Conservation (phyloP, 1,140 invertebrate genomes). For the Cardiocondyla obscurior region DNA sequence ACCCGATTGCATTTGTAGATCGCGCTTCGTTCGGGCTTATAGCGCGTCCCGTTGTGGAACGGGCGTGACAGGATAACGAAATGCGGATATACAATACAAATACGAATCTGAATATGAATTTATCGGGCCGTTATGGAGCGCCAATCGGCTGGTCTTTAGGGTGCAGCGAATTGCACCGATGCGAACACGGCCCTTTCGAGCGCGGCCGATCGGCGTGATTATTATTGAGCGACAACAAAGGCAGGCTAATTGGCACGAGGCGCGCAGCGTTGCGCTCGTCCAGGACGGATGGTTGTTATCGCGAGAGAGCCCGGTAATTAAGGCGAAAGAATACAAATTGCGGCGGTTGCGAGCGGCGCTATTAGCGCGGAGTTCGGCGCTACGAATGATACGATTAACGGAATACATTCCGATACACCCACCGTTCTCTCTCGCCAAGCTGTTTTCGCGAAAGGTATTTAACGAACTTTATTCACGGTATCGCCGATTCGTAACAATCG, state of each 20-base stretch:
- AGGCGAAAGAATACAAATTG: constrained; percentile 45
- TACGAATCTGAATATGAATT: constrained; percentile 16
- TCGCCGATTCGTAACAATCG: neutral
- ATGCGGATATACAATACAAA: constrained; percentile 25
- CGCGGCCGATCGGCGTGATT: constrained; percentile 15
- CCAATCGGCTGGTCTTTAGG: constrained; percentile 13
- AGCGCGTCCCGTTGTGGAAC: neutral
- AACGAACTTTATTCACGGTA: constrained; percentile 26
- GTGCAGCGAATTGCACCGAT: constrained; percentile 26
- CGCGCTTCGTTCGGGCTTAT: neutral
- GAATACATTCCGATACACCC: neutral
- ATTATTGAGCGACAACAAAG: constrained; percentile 47
- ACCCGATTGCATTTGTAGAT: constrained; percentile 16
- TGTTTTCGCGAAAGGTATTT: constrained; percentile 14
- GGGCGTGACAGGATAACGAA: constrained; percentile 43
- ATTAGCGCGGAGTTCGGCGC: constrained; percentile 13
- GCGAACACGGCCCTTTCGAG: constrained; percentile 25
- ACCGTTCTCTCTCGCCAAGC: neutral
- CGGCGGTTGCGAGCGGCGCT: constrained; percentile 10
- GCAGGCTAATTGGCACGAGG: constrained; percentile 32
- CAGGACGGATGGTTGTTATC: neutral
- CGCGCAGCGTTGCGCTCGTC: constrained; percentile 16
- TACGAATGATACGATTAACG: neutral
- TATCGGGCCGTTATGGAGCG: constrained; percentile 18
- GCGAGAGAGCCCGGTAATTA: constrained; percentile 26